These are phyloP conservation scores for Brachypodius melanocephalos DNA, from an alignment of 2,113 vertebrate species.

Conservation along the genomic window DNA sequence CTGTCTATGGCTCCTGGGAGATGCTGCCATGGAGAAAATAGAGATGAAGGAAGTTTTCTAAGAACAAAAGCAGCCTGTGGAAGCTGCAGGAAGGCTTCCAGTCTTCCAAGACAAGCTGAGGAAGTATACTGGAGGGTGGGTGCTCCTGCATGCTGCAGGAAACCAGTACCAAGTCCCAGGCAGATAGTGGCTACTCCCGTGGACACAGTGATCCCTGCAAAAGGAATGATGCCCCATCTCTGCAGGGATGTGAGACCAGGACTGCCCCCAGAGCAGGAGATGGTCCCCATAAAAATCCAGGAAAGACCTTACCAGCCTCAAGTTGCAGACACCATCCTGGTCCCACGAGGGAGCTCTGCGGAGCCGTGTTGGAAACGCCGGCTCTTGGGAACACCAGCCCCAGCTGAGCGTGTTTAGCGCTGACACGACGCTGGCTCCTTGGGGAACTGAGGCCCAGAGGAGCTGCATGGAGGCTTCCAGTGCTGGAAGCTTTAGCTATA, in stretches of 20 bases:
- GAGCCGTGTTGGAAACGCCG: neutral
- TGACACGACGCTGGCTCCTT: fast-evolving
- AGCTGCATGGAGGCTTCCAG: neutral
- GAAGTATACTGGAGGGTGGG: neutral
- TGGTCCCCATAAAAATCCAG: neutral
- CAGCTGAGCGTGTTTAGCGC: fast-evolving
- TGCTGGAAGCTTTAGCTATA: neutral
- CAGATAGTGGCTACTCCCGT: fast-evolving
- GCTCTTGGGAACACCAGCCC: neutral
- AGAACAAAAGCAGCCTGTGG: neutral
- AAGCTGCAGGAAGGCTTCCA: neutral
- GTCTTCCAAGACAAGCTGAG: neutral
- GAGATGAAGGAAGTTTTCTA: neutral
- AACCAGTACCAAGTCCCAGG: neutral
- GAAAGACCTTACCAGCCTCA: neutral
- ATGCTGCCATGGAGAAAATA: neutral
- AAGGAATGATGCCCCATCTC: fast-evolving
- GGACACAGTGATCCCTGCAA: neutral
- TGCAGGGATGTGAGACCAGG: fast-evolving
- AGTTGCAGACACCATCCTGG: neutral
- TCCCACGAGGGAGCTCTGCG: neutral
- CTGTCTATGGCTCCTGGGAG: fast-evolving
- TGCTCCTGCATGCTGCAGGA: fast-evolving
- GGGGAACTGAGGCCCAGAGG: neutral
- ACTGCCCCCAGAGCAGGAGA: neutral